Percentiles rank a stretch among this genome's conserved stretches.
These are phyloP conservation scores for Papilio helenus DNA, from an alignment of 1,140 invertebrate genomes.

Conservation along the genomic window DNA sequence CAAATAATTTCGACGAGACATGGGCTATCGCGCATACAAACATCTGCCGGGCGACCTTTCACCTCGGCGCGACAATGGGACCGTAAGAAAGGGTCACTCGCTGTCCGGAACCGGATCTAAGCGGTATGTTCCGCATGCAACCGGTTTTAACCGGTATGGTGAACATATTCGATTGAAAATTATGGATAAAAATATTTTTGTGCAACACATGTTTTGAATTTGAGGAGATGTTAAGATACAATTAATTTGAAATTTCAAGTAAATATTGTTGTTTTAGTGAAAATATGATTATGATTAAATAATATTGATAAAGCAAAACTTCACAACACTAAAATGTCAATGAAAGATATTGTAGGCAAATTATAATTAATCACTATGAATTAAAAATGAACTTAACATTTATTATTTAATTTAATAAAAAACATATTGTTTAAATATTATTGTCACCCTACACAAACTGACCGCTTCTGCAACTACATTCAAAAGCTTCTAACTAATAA, in stretches of 20 bases:
- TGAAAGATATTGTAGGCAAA: too few species aligned
- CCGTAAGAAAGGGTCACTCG: conserved; percentile 72
- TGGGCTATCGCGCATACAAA: conserved; percentile 38
- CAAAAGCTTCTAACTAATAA: conserved; percentile 62
- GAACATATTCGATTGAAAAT: conserved; percentile 1
- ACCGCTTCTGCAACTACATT: conserved; percentile 55
- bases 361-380: too few species aligned
- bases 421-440: not conserved
- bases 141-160: conserved; percentile 50
- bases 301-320: too few species aligned
- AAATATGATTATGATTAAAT: too few species aligned
- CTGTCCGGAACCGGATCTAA: conserved; percentile 68
- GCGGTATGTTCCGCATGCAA: conserved; percentile 54
- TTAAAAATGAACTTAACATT: not conserved
- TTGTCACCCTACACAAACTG: conserved; percentile 58
- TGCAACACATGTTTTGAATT: not conserved
- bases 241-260: too few species aligned
- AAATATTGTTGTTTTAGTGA: too few species aligned
- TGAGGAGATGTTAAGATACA: too few species aligned
- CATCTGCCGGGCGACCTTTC: conserved; percentile 53
- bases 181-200: not conserved
- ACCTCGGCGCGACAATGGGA: conserved; percentile 53
- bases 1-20: conserved; percentile 22
- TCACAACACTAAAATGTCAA: too few species aligned
- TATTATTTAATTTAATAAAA: not conserved